A percentile compares a stretch with the other conserved stretches of the same genome.
These are phyloP conservation scores for Gymnocypris eckloni DNA, from an alignment of 2,797 vertebrate genomes.

Conservation along the genomic window DNA sequence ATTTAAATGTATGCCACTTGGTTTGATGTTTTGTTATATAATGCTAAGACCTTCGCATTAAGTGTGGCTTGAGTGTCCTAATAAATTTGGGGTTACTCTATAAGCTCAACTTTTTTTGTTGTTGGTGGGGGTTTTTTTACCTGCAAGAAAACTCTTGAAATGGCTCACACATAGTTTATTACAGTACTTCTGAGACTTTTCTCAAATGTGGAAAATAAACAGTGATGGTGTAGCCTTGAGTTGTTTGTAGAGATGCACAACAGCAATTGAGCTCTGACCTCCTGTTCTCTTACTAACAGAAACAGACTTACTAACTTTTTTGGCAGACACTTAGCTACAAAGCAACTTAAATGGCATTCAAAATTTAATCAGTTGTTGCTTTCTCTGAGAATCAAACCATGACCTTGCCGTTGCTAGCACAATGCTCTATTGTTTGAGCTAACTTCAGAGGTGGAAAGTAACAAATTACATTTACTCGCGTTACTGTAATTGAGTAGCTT, in stretches of 20 bases:
- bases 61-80: not conserved
- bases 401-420: not conserved
- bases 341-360: not conserved
- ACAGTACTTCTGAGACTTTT: not conserved
- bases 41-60: not conserved
- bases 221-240: not conserved
- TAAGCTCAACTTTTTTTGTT: not conserved
- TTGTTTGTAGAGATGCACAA: constrained; percentile 20
- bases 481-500: too few species aligned
- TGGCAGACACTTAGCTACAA: not conserved
- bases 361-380: not conserved
- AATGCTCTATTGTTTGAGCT: not conserved
- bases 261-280: not conserved
- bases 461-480: too few species aligned
- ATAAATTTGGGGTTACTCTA: not conserved
- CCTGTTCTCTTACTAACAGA: constrained; percentile 15
- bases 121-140: not conserved
- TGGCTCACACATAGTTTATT: not conserved
- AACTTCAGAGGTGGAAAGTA: too few species aligned
- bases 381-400: not conserved
- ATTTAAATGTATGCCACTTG: not conserved
- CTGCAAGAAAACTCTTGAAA: not conserved
- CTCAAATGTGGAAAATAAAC: constrained; percentile 2
- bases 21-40: constrained; percentile 3
- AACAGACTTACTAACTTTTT: not conserved